phyloP scores from a whole-genome alignment of 2,888 invertebrate genomes.

The Germaria angustata region DNA sequence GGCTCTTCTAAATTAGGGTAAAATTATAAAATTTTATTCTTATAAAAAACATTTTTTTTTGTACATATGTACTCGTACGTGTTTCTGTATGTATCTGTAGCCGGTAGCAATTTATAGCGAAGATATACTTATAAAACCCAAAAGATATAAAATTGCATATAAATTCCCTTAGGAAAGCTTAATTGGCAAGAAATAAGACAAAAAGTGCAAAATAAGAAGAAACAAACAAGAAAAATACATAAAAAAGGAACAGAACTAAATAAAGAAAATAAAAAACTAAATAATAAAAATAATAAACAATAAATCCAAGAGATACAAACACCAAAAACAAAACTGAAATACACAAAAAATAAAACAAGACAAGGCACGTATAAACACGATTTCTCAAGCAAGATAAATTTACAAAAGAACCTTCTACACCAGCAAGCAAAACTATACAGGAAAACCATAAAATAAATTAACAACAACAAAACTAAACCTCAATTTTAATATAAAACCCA shows the following conservation, averaged over 20 bases:
- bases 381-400: conserved; percentile 63
- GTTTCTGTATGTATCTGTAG: neutral
- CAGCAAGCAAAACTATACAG: conserved; percentile 23
- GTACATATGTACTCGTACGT: neutral
- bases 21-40: too few species aligned
- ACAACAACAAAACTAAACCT: conserved; percentile 23
- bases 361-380: conserved; percentile 65
- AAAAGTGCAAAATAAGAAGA: conserved; percentile 21
- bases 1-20: too few species aligned
- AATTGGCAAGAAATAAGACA: conserved; percentile 65
- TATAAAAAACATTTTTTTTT: too few species aligned
- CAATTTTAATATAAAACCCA: conserved; percentile 39
- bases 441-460: neutral
- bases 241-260: conserved; percentile 16
- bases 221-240: neutral
- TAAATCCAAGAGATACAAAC: conserved; percentile 58
- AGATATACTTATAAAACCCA: conserved; percentile 8
- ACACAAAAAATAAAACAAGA: conserved; percentile 33
- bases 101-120: conserved; percentile 53
- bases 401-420: conserved; percentile 39
- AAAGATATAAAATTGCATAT: conserved; percentile 63
- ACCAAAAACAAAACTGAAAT: conserved; percentile 42
- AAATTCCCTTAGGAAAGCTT: conserved; percentile 66
- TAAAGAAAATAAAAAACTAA: neutral
- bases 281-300: conserved; percentile 51